Evolutionary conservation across 2,113 vertebrate species (phyloP).

Genomic region (Alligator mississippiensis): DNA sequence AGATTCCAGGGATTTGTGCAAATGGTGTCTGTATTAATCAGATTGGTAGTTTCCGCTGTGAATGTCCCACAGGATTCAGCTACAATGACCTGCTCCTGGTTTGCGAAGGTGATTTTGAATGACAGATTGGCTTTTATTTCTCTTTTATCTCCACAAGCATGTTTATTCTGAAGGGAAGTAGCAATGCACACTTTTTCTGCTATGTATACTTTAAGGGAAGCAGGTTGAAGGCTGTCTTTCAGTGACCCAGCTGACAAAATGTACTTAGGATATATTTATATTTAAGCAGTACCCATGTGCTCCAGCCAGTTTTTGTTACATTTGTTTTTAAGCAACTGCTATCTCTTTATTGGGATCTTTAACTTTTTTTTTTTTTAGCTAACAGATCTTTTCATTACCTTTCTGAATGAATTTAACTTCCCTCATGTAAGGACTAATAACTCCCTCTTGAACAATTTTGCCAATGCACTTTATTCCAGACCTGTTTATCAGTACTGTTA

Average conservation of each 20-base stretch:
- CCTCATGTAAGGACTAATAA: neutral
- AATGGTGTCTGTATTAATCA: slow-evolving; percentile 91
- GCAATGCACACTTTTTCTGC: neutral
- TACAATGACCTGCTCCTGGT: slow-evolving; percentile 87
- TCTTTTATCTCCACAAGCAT: neutral
- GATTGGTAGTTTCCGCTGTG: slow-evolving; percentile 89
- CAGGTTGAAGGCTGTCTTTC: neutral
- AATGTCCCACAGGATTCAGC: slow-evolving; percentile 89
- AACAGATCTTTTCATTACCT: neutral
- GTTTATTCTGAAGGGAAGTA: neutral
- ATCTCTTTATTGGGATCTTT: neutral
- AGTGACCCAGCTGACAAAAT: neutral
- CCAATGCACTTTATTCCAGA: neutral
- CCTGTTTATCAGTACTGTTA: neutral
- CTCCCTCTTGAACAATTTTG: neutral
- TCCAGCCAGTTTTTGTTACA: neutral
- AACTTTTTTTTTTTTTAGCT: neutral
- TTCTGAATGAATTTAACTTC: neutral
- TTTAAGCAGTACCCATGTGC: neutral
- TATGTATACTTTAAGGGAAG: neutral
- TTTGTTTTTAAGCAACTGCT: neutral
- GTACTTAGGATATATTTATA: neutral
- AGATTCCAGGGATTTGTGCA: slow-evolving; percentile 88
- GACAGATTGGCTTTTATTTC: neutral
- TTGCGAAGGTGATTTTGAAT: slow-evolving; percentile 85